These are phyloP conservation scores for Tholera decimalis DNA, from an alignment of 2,888 invertebrate species.

Conservation along the genomic window DNA sequence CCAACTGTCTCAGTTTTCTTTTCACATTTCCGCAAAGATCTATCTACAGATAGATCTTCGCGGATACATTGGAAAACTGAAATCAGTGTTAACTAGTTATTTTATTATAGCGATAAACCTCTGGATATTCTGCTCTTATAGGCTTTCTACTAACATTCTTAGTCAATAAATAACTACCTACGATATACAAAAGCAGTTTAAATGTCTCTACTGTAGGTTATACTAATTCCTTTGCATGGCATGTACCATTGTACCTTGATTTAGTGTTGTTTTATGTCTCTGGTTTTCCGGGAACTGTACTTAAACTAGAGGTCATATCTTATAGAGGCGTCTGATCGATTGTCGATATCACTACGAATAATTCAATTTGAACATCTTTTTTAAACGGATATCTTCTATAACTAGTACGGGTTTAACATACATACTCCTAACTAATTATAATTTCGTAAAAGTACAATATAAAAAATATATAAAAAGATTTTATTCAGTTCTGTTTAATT, in stretches of 20 bases:
- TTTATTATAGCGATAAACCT: constrained; percentile 47
- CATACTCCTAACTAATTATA: too few relatives aligned
- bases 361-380: too few relatives aligned
- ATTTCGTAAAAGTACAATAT: too few relatives aligned
- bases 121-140: constrained; percentile 19
- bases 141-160: constrained; percentile 51
- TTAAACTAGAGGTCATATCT: neutral
- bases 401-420: too few relatives aligned
- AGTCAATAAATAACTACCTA: constrained; percentile 47
- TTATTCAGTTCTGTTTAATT: too few relatives aligned
- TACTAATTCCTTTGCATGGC: constrained; percentile 54
- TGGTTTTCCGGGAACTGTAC: constrained; percentile 35
- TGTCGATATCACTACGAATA: neutral
- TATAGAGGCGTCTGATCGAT: neutral
- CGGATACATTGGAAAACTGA: constrained; percentile 36
- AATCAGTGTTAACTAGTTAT: constrained; percentile 47
- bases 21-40: constrained; percentile 17
- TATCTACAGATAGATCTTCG: too few relatives aligned
- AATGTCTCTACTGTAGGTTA: constrained; percentile 53
- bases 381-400: too few relatives aligned
- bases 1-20: constrained; percentile 10
- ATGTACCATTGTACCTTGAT: constrained; percentile 17
- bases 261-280: constrained; percentile 44
- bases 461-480: too few relatives aligned
- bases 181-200: constrained; percentile 46